Conservation (phyloP, 2,888 invertebrate species). For the Toxonevra muliebris region DNA sequence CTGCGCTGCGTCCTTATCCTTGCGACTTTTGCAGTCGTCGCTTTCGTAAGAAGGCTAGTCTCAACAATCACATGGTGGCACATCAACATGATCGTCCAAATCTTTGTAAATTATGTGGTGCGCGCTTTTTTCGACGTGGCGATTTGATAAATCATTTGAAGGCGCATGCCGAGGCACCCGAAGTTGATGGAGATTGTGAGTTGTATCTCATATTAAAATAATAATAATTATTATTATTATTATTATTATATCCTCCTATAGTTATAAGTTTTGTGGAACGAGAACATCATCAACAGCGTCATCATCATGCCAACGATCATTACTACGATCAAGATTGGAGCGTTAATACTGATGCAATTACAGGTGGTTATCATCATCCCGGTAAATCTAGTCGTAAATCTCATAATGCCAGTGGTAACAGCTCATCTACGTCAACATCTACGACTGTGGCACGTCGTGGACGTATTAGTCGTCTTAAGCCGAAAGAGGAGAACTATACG, state of each 20-base stretch:
- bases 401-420: constrained; percentile 33
- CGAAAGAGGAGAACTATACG: constrained; percentile 58
- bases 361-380: constrained; percentile 6
- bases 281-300: constrained; percentile 32
- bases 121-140: constrained; percentile 79
- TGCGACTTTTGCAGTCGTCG: constrained; percentile 87
- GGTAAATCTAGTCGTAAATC: constrained; percentile 42
- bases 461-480: constrained; percentile 56
- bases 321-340: constrained; percentile 61
- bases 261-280: constrained; percentile 41
- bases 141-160: constrained; percentile 86
- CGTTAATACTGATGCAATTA: constrained; percentile 36
- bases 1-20: constrained; percentile 76
- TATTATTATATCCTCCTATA: constrained; percentile 24
- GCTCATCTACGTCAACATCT: constrained; percentile 37
- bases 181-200: constrained; percentile 42
- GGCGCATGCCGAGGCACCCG: constrained; percentile 79
- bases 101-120: constrained; percentile 83
- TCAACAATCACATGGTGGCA: constrained; percentile 88
- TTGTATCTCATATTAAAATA: background rate
- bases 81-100: constrained; percentile 86
- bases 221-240: constrained; percentile 10
- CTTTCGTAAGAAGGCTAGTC: constrained; percentile 83
- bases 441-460: constrained; percentile 47
- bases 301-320: constrained; percentile 52